Percentiles rank a stretch among this genome's conserved stretches.
phyloP scores from a whole-genome alignment of 2,113 vertebrate species.

The Rhodinocichla rosea region DNA sequence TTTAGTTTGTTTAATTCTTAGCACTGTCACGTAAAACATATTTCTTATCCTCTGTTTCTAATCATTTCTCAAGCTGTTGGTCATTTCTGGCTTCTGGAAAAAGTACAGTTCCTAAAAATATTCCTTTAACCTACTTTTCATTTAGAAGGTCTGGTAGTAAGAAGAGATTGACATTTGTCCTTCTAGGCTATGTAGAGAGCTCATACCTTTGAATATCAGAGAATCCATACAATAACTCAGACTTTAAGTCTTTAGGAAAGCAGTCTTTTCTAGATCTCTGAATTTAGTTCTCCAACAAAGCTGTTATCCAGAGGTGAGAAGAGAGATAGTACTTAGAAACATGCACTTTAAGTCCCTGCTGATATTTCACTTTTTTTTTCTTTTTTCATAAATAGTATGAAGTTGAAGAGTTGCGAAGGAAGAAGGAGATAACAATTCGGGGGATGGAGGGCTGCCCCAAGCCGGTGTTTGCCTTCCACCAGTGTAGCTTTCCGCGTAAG shows the following conservation, averaged over 20 bases:
- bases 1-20: neutral
- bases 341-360: rapidly evolving
- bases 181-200: neutral
- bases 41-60: neutral
- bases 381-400: slow-evolving; percentile 77
- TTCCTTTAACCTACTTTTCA: neutral
- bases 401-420: slow-evolving; percentile 86
- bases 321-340: neutral
- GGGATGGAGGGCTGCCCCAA: slow-evolving; percentile 90
- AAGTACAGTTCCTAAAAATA: neutral
- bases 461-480: slow-evolving; percentile 86
- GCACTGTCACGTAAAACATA: neutral
- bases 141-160: neutral
- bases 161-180: neutral
- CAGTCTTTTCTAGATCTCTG: neutral
- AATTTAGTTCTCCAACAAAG: neutral
- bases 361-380: neutral
- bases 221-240: neutral
- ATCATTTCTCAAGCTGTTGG: neutral
- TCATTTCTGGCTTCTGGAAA: neutral
- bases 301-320: neutral
- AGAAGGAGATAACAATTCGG: slow-evolving; percentile 92
- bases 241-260: neutral
- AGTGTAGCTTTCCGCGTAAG: slow-evolving; percentile 96
- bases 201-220: neutral